Conservation (phyloP, 1,140 invertebrate species). For the Diabrotica virgifera region DNA sequence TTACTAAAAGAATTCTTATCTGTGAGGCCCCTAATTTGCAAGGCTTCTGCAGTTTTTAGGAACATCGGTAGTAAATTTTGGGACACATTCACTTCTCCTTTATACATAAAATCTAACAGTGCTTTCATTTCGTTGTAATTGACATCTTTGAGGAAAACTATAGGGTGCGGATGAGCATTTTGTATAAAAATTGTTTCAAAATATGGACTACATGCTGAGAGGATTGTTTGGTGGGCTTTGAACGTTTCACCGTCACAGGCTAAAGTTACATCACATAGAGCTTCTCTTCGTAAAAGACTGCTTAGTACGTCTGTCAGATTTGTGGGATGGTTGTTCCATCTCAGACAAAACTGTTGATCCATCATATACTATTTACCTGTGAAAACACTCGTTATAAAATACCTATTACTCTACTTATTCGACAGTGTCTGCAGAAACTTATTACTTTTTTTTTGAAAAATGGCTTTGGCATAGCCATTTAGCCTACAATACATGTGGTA, state of each 20-base stretch:
- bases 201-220: conserved; percentile 92
- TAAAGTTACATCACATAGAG: conserved; percentile 87
- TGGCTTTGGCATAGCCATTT: no score
- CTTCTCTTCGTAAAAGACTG: conserved; percentile 79
- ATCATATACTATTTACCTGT: conserved; percentile 56
- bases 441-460: no score
- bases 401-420: neutral
- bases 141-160: conserved; percentile 89
- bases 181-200: conserved; percentile 91
- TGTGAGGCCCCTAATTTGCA: conserved; percentile 86
- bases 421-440: neutral
- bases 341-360: conserved; percentile 92
- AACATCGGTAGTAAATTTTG: conserved; percentile 84
- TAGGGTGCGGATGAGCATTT: conserved; percentile 87
- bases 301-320: conserved; percentile 86
- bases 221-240: conserved; percentile 89
- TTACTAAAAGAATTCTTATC: conserved; percentile 71
- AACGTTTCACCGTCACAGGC: conserved; percentile 89
- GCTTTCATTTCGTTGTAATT: conserved; percentile 83
- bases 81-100: conserved; percentile 84
- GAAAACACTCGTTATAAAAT: neutral
- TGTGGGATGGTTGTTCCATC: conserved; percentile 91
- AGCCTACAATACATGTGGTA: no score
- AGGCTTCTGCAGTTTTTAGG: conserved; percentile 85
- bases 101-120: conserved; percentile 87